A percentile compares a stretch with the other conserved stretches of the same genome.
phyloP scores from a whole-genome alignment of 2,888 invertebrate genomes.

The Parnassius apollo region DNA sequence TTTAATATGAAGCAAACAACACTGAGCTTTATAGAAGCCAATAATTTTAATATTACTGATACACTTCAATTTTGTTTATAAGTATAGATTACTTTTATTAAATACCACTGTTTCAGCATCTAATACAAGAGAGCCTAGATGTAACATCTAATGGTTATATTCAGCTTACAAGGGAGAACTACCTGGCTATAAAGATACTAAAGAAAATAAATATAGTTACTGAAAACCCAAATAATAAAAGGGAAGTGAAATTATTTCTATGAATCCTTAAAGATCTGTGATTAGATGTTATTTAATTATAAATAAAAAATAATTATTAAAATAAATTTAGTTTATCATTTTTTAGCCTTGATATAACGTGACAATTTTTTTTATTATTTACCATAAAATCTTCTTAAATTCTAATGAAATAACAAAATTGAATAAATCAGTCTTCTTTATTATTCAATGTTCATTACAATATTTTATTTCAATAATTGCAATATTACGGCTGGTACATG shows the following conservation, averaged over 20 bases:
- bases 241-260: constrained; percentile 58
- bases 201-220: constrained; percentile 61
- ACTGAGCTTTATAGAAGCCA: too few species aligned
- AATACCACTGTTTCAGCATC: constrained; percentile 44
- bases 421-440: too few species aligned
- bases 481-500: too few species aligned
- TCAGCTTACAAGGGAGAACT: constrained; percentile 51
- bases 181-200: constrained; percentile 47
- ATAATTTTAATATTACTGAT: not conserved
- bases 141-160: constrained; percentile 54
- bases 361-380: too few species aligned
- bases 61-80: not conserved
- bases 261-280: constrained; percentile 27
- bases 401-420: too few species aligned
- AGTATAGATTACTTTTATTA: not conserved
- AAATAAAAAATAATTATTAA: too few species aligned
- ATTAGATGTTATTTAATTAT: not conserved
- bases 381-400: too few species aligned
- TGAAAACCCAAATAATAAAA: constrained; percentile 60
- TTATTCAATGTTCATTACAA: too few species aligned
- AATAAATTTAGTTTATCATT: not conserved
- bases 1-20: too few species aligned
- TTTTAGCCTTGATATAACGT: too few species aligned
- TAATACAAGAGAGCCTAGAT: constrained; percentile 51
- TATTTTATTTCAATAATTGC: too few species aligned